Percentiles rank a stretch among this genome's conserved stretches.
phyloP scores from a whole-genome alignment of 2,888 invertebrate genomes.

The Nephrocerus scutellatus region DNA sequence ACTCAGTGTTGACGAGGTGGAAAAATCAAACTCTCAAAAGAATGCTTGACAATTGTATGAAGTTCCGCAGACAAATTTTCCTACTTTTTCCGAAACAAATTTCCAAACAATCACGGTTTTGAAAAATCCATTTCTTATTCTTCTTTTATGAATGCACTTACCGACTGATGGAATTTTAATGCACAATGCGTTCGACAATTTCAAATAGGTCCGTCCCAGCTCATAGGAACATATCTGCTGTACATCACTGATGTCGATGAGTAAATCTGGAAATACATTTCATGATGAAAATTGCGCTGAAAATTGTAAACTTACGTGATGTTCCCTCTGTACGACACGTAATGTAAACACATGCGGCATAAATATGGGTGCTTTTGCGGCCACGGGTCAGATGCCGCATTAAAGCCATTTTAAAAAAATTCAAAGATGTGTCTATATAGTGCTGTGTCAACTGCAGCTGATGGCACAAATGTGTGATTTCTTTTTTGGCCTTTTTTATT shows the following conservation, averaged over 20 bases:
- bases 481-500: constrained; percentile 75
- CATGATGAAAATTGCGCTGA: neutral
- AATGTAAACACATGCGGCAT: constrained; percentile 96
- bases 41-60: no score
- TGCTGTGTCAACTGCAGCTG: constrained; percentile 84
- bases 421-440: constrained; percentile 87
- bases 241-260: constrained; percentile 97
- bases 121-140: no score
- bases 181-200: constrained; percentile 79
- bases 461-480: constrained; percentile 77
- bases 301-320: constrained; percentile 63
- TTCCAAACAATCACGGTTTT: no score
- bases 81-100: no score
- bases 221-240: constrained; percentile 94
- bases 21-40: no score
- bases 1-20: no score
- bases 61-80: neutral
- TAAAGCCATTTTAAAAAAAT: constrained; percentile 89
- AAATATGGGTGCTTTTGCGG: constrained; percentile 79
- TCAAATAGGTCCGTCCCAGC: constrained; percentile 85
- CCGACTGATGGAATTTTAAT: constrained; percentile 84
- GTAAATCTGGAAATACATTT: constrained; percentile 59
- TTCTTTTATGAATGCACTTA: no score
- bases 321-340: constrained; percentile 94
- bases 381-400: constrained; percentile 81